These are phyloP conservation scores for Parazoanthus swiftii DNA, from an alignment of 92 coral and sea anemone species.

Conservation along the genomic window DNA sequence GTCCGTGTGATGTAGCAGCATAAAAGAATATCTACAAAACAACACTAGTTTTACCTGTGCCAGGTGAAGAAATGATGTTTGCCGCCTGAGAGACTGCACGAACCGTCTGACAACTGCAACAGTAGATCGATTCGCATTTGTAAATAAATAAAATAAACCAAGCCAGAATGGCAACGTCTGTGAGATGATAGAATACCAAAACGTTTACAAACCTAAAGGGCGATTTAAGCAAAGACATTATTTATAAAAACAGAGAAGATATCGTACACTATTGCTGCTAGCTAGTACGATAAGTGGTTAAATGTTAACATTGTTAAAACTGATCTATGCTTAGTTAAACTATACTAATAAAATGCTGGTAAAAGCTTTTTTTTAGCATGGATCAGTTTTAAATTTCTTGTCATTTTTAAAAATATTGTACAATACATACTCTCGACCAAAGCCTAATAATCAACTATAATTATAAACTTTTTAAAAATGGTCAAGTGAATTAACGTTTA, in stretches of 20 bases:
- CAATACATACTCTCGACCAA: too few species aligned
- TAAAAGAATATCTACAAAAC: neutral
- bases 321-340: too few species aligned
- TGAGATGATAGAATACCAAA: neutral
- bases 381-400: too few species aligned
- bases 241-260: neutral
- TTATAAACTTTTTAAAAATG: neutral
- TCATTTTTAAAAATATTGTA: too few species aligned
- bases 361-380: too few species aligned
- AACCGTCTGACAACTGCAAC: conserved; percentile 82
- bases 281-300: too few species aligned
- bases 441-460: neutral
- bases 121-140: neutral
- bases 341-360: too few species aligned
- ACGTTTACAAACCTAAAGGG: neutral
- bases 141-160: too few species aligned
- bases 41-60: conserved; percentile 72
- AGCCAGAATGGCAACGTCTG: too few species aligned
- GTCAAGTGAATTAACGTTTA: neutral
- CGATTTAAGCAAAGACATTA: neutral
- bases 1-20: too few species aligned
- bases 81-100: conserved; percentile 87
- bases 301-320: too few species aligned
- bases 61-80: conserved; percentile 95
- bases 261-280: too few species aligned